These are phyloP conservation scores for Cylas formicarius DNA, from an alignment of 1,140 invertebrate genomes.

Conservation along the genomic window DNA sequence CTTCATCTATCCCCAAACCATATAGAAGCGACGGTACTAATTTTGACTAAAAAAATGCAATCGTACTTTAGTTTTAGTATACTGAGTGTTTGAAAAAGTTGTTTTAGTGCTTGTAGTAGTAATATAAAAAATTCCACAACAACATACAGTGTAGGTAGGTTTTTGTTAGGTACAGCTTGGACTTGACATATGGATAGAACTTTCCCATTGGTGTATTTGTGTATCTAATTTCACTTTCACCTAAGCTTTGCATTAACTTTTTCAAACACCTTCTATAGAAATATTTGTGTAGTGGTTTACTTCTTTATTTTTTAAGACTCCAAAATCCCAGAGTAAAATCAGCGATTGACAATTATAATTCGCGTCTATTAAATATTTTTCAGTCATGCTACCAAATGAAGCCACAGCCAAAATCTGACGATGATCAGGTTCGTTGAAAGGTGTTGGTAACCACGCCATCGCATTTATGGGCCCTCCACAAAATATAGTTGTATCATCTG, in stretches of 20 bases:
- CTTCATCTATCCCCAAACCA: constrained; percentile 55
- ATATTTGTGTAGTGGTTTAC: not conserved
- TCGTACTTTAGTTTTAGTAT: too few species aligned
- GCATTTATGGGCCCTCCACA: constrained; percentile 55
- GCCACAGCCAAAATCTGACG: constrained; percentile 52
- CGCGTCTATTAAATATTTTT: constrained; percentile 38
- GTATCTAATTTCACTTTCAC: too few species aligned
- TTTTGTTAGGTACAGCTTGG: too few species aligned
- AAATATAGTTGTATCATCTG: constrained; percentile 48
- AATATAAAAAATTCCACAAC: too few species aligned
- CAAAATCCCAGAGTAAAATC: constrained; percentile 56
- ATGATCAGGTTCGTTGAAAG: constrained; percentile 27
- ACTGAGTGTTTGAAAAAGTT: too few species aligned
- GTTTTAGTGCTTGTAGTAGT: too few species aligned
- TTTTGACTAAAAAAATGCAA: constrained; percentile 11
- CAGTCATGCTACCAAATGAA: constrained; percentile 44
- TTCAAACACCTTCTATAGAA: too few species aligned
- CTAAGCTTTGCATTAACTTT: too few species aligned
- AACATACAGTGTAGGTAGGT: too few species aligned
- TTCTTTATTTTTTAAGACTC: constrained; percentile 34
- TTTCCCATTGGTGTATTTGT: too few species aligned
- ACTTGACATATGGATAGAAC: too few species aligned
- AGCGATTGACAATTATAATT: constrained; percentile 42
- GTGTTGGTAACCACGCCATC: constrained; percentile 50
- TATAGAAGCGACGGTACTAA: constrained; percentile 43